Base-by-base conservation (phyloP, 2,797 vertebrate genomes). In the Sebastes kiyomatsui region DNA sequence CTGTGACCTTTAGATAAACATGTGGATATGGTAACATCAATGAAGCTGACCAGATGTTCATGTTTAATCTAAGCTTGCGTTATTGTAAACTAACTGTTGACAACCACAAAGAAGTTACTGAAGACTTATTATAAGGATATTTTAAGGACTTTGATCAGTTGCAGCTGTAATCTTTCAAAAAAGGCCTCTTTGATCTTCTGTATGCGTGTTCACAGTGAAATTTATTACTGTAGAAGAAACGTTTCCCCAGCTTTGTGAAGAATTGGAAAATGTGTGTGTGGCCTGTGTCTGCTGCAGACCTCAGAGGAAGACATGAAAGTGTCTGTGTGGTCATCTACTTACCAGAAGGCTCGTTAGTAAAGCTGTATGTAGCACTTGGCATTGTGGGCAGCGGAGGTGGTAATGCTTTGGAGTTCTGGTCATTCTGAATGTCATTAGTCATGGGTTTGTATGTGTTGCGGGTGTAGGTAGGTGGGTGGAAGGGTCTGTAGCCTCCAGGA, bases 381-480 rank as follows among this genome's bases (percentile, higher is more conserved):
- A 97, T 96, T 9, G 98, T 98, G 66, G 98, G 96, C 67, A 96
- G 86, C 4, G 95, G 93, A 3, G 95, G 96, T 5, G 96, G 95
- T 13, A 96, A 89, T 16, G 75, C 85, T 76, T 90, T 90, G 76
- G 95, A 61, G 91, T 98, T 98, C 79, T 96, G 98, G 85, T 99
- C 98, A 22, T 95, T 97, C 87, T 98, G 98, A 83, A 98, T 98
- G 90, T 98, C 97, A 0, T 98, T 98, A 77, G 96, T 98, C 88
- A 98, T 97, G 88, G 97, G 96, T 71, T 96, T 96, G 88, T 91
- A 97, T 94, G 58, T 95, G 96, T 86, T 95, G 95, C 83, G 96
- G 95, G 62, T 58, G 25, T 67, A 55, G 65, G 94, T 94, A 42
- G 96, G 96, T 5, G 97, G 96, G 69, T 97, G 96, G 83, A 93